phyloP scores from a whole-genome alignment of 2,113 vertebrate genomes.

The Gnathonemus echidnorhynchus region DNA sequence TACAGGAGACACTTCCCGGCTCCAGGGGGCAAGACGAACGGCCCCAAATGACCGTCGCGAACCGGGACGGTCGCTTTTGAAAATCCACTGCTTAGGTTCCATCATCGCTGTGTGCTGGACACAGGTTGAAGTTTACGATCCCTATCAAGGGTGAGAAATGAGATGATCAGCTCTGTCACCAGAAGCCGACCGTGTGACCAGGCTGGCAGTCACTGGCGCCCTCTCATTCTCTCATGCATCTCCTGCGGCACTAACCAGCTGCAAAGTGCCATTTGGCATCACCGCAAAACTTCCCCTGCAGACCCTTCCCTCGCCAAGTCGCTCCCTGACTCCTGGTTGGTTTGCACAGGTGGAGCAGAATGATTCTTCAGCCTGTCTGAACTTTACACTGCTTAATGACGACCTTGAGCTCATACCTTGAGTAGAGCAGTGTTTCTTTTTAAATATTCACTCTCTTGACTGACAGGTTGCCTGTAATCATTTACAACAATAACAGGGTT shows the following conservation, averaged over 20 bases:
- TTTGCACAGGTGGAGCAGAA: neutral
- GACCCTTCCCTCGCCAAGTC: neutral
- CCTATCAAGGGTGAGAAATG: neutral
- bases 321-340: neutral
- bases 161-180: neutral
- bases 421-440: neutral
- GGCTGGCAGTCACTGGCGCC: neutral
- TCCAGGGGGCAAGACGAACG: neutral
- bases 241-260: neutral
- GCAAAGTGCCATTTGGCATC: neutral
- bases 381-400: neutral
- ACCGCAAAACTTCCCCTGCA: neutral
- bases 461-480: constrained; percentile 25
- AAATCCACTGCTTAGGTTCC: neutral
- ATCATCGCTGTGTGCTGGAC: neutral
- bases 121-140: neutral
- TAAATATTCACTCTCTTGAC: neutral
- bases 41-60: neutral
- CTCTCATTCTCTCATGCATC: neutral
- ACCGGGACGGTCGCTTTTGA: neutral
- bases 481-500: constrained; percentile 14
- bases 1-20: neutral
- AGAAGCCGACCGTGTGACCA: neutral
- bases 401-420: neutral
- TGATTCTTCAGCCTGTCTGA: neutral